Conservation (phyloP, 2,888 invertebrate species). For the Eupithecia dodoneata region DNA sequence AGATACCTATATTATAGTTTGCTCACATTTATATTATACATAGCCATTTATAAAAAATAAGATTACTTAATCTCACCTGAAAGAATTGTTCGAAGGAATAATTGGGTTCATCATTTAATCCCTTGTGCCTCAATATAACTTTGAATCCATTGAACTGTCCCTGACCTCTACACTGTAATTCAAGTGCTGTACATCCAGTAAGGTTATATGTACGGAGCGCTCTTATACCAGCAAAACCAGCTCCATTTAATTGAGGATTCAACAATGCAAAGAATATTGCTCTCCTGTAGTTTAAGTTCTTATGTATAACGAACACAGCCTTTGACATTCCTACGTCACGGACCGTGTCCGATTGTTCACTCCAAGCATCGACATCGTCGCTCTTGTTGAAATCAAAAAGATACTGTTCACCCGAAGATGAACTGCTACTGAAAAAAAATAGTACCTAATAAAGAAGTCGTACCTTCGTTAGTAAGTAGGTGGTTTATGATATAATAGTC, state of each 20-base stretch:
- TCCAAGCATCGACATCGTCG: slow-evolving; percentile 82
- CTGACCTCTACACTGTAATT: slow-evolving; percentile 84
- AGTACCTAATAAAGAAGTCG: neutral
- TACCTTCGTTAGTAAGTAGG: slow-evolving; percentile 1
- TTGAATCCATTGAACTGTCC: slow-evolving; percentile 85
- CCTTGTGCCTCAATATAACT: slow-evolving; percentile 84
- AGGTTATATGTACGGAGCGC: slow-evolving; percentile 80
- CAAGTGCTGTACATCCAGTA: slow-evolving; percentile 74
- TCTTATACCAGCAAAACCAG: slow-evolving; percentile 86
- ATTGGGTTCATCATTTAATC: slow-evolving; percentile 82
- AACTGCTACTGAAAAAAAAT: slow-evolving; percentile 52
- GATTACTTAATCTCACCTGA: slow-evolving; percentile 66
- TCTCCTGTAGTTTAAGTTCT: slow-evolving; percentile 84
- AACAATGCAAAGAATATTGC: slow-evolving; percentile 86
- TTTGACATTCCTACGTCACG: slow-evolving; percentile 87
- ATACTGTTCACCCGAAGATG: slow-evolving; percentile 59
- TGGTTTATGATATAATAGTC: too few species aligned
- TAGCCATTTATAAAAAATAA: neutral
- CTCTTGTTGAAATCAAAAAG: slow-evolving; percentile 85
- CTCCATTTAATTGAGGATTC: slow-evolving; percentile 87
- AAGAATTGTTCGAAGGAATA: slow-evolving; percentile 85
- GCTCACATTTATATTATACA: neutral
- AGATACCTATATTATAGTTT: too few species aligned
- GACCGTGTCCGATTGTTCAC: slow-evolving; percentile 86
- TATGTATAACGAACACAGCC: slow-evolving; percentile 84